These are phyloP conservation scores for Epinephelus coioides DNA, from an alignment of 2,797 vertebrate genomes.

Conservation along the genomic window DNA sequence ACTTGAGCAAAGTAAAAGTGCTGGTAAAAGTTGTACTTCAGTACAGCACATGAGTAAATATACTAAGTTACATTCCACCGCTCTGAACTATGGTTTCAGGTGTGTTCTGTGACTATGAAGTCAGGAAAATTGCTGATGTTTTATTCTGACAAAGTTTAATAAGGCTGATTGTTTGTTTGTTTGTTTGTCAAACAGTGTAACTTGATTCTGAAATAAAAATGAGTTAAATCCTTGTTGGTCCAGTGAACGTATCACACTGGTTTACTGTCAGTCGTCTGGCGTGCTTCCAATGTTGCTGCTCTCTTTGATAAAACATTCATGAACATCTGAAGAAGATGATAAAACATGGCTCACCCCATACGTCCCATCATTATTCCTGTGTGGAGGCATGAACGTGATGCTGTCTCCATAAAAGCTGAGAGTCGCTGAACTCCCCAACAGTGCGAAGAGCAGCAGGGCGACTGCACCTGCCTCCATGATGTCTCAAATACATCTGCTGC, in stretches of 20 bases:
- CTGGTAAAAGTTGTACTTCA: too few species aligned
- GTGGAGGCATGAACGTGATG: conserved; percentile 45
- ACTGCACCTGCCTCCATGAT: conserved; percentile 60
- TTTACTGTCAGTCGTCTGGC: not conserved
- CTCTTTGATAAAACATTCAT: not conserved
- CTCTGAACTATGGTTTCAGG: not conserved
- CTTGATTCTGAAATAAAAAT: not conserved
- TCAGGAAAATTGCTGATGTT: not conserved
- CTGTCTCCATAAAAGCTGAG: conserved; percentile 70
- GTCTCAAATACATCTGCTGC: not conserved
- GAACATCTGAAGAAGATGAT: not conserved
- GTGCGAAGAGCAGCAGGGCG: conserved; percentile 32
- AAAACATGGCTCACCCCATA: conserved; percentile 53
- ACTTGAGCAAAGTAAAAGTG: too few species aligned
- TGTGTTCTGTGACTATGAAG: not conserved
- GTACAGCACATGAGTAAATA: too few species aligned
- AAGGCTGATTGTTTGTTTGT: too few species aligned
- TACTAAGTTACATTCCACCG: too few species aligned
- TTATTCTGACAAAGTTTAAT: not conserved
- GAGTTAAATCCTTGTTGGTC: not conserved
- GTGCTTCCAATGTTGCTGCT: not conserved
- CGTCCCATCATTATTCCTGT: conserved; percentile 27
- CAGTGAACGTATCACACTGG: not conserved
- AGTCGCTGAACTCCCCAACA: not conserved
- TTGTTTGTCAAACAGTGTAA: too few species aligned